Percentiles rank a stretch among this genome's conserved stretches.
Conservation (phyloP, 2,888 invertebrate genomes). For the Sarcophaga subvicina region DNA sequence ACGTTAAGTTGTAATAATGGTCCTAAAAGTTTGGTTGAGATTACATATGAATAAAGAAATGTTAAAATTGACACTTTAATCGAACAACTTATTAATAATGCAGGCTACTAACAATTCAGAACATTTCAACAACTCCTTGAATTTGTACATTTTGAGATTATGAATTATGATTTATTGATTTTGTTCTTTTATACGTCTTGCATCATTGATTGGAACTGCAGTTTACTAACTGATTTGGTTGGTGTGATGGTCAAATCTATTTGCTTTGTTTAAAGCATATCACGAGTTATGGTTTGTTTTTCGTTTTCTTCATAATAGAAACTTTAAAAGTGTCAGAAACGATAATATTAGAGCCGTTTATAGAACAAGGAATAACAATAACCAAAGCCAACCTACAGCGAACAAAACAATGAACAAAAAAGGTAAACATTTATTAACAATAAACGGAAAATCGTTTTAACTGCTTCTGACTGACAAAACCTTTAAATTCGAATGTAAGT, state of each 20-base stretch:
- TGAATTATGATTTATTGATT: no score
- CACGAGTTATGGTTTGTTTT: constrained; percentile 38
- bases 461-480: constrained; percentile 30
- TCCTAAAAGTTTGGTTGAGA: no score
- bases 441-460: constrained; percentile 30
- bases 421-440: constrained; percentile 23
- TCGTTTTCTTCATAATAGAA: constrained; percentile 42
- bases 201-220: no score
- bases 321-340: constrained; percentile 54
- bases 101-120: no score
- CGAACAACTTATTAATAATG: no score
- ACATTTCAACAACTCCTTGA: no score
- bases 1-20: no score
- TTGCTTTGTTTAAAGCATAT: constrained; percentile 54
- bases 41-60: no score
- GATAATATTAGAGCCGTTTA: constrained; percentile 53
- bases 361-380: not conserved
- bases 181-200: no score
- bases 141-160: no score
- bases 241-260: constrained; percentile 40
- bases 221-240: not conserved
- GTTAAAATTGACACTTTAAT: no score
- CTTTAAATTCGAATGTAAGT: constrained; percentile 12
- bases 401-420: not conserved
- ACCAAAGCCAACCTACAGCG: not conserved